Evolutionary conservation across 2,888 invertebrate genomes (phyloP), one percentile per base, ranked within the genome.

Genomic region (Eristalis pertinax): DNA sequence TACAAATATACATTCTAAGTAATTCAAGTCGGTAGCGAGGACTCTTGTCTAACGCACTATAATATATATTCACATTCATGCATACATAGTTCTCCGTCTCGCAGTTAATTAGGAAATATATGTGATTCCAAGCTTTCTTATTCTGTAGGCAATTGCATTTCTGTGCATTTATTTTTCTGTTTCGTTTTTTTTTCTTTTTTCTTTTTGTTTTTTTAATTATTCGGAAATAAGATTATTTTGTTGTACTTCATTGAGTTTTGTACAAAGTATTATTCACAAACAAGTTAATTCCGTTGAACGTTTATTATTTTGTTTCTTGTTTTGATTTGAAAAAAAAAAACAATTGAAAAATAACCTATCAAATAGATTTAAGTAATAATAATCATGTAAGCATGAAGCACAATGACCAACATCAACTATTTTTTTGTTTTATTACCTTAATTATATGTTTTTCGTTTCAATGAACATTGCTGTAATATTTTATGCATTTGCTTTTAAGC

Each of bases 381-480:
- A 32, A 32, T 32, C 22, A 72, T 78, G 74, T 78, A 75, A 82
- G 77, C 65, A 83, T 79, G 65, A 76, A 87, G 84, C 87, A 87
- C 87, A 87, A 87, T 87, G 87, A 87, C 87, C 83, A 83, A 75
- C 78, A 75, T 74, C 67, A 26, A 75, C 69, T 82, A 62, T 78
- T 86, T 84, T 67, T 75, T 74, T 60, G 41, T 69, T 77, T 50
- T 50, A 76, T 70, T 65, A 64, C 60, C 73, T 63, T 15, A 41
- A 62, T 69, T 67, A 56, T 32, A 29, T 64, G 56, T 79, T 79
- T 65, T 60, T 65, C 72, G 78, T 87, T 85, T 82, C 56, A 67
- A 83, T 72, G 86, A 86, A 83, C 86, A 86, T 78, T 86, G 79
- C 87, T 87, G 83, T 87, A 87, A 84, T 87, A 87, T 83, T 87